Conservation (phyloP, 2,797 vertebrate species). For the Siniperca obscura region DNA sequence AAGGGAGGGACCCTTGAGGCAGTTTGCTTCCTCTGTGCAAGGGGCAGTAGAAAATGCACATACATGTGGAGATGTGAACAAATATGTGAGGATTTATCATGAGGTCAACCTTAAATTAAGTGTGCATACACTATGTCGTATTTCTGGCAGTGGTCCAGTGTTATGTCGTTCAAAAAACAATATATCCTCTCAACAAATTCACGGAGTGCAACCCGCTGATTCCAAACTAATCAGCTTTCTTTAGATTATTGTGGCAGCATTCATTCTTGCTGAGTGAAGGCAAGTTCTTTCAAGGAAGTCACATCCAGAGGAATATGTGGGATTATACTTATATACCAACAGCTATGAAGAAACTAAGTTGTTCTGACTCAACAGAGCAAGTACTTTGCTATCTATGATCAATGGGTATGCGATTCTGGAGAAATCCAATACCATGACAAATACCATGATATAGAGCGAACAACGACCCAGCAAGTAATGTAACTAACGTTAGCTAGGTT, state of each 20-base stretch:
- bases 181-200: conserved; percentile 11
- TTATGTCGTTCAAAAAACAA: conserved; percentile 34
- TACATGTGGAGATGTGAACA: conserved; percentile 5
- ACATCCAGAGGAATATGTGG: neutral
- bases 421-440: no score
- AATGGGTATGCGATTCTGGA: neutral
- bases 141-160: conserved; percentile 31
- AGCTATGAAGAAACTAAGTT: neutral
- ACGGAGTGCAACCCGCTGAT: neutral
- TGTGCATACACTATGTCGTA: neutral
- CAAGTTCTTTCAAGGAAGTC: conserved; percentile 38
- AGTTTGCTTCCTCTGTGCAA: conserved; percentile 3
- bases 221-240: conserved; percentile 11
- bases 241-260: conserved; percentile 28
- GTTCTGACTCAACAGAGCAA: neutral
- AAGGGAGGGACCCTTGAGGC: neutral
- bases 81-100: conserved; percentile 7
- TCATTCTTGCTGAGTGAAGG: conserved; percentile 9
- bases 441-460: no score
- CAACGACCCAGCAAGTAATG: no score
- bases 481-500: no score
- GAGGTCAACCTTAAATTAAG: conserved; percentile 15
- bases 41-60: conserved; percentile 6
- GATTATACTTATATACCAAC: neutral
- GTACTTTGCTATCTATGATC: neutral